Percentiles rank a stretch among this genome's conserved stretches.
These are phyloP conservation scores for Istiophorus platypterus DNA, from an alignment of 2,113 vertebrate genomes.

Conservation along the genomic window DNA sequence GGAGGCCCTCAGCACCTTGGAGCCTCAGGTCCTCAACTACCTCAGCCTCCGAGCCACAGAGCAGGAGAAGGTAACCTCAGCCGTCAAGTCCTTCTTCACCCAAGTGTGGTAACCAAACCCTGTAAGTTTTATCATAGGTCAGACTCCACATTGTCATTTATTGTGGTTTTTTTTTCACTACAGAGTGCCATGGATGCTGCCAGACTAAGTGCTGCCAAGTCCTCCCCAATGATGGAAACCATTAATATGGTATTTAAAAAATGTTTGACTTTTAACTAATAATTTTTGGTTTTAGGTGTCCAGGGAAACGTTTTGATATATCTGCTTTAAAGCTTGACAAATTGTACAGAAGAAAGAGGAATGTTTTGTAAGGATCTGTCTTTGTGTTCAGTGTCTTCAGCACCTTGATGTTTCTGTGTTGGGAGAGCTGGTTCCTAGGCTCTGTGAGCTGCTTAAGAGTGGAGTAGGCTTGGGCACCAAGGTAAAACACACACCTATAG, in stretches of 20 bases:
- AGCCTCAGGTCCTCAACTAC: constrained; percentile 98
- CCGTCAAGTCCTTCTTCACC: accelerated
- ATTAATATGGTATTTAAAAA: constrained; percentile 92
- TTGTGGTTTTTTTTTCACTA: neutral
- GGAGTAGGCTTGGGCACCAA: constrained; percentile 97
- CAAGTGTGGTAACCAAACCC: neutral
- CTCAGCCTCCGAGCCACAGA: constrained; percentile 96
- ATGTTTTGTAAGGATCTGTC: neutral
- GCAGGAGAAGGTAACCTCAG: constrained; percentile 92
- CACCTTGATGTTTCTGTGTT: constrained; percentile 94
- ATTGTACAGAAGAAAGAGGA: neutral
- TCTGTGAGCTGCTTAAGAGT: constrained; percentile 96
- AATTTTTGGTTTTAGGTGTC: neutral
- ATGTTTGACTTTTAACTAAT: neutral
- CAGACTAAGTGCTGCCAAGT: constrained; percentile 95
- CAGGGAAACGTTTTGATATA: neutral
- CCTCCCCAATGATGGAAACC: constrained; percentile 99
- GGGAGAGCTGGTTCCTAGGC: constrained; percentile 91
- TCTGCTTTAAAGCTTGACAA: neutral
- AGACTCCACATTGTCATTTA: neutral
- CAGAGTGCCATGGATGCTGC: constrained; percentile 96
- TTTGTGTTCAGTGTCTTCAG: constrained; percentile 91
- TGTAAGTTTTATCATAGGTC: neutral
- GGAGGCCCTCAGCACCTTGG: constrained; percentile 94
- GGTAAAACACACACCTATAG: constrained; percentile 78